Evolutionary conservation across 2,113 vertebrate genomes (phyloP).

Genomic region (Vanacampus margaritifer): DNA sequence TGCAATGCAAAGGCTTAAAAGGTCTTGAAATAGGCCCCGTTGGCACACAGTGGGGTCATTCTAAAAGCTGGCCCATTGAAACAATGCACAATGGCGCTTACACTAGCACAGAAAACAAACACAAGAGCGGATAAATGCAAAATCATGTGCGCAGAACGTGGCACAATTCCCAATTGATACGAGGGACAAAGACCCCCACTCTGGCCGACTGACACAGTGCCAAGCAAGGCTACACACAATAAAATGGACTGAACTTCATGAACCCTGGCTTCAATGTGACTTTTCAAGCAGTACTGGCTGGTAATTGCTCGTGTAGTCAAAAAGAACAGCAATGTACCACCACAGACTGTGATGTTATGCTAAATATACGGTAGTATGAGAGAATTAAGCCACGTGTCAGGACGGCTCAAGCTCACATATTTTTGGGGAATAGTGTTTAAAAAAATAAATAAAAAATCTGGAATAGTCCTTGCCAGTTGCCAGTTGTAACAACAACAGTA

Average conservation of each 20-base stretch:
- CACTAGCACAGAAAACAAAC: slow-evolving; percentile 45
- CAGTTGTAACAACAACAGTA: neutral
- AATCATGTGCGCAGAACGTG: slow-evolving; percentile 25
- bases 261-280: slow-evolving; percentile 10
- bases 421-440: slow-evolving; percentile 38
- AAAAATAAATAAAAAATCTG: slow-evolving; percentile 28
- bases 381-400: slow-evolving; percentile 51
- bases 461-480: slow-evolving; percentile 43
- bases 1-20: slow-evolving; percentile 7
- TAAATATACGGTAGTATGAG: slow-evolving; percentile 47
- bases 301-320: neutral
- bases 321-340: neutral
- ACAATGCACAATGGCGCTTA: slow-evolving; percentile 50
- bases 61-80: slow-evolving; percentile 31
- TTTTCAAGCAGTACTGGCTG: neutral
- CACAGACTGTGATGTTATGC: slow-evolving; percentile 37
- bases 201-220: slow-evolving; percentile 10
- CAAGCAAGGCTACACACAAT: slow-evolving; percentile 26
- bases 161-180: slow-evolving; percentile 27
- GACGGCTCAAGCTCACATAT: slow-evolving; percentile 47
- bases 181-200: slow-evolving; percentile 19
- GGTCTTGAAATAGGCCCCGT: slow-evolving; percentile 26
- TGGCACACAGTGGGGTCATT: slow-evolving; percentile 31
- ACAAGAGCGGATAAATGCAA: slow-evolving; percentile 32
- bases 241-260: slow-evolving; percentile 17